These are phyloP conservation scores for Peromyscus californicus DNA, from an alignment of 2,113 vertebrate genomes.

Conservation along the genomic window DNA sequence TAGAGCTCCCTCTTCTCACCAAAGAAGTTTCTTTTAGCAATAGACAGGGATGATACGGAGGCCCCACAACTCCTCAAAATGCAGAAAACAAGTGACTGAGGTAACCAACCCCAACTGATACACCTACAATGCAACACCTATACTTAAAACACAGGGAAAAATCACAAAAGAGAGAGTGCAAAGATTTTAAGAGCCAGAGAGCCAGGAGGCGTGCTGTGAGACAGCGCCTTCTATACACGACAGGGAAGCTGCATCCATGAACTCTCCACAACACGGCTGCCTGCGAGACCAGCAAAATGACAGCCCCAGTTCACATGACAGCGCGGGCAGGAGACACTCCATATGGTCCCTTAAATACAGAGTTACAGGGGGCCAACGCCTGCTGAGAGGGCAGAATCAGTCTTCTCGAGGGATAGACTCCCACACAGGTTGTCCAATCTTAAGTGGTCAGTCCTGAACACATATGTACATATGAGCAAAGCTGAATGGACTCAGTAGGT, in stretches of 20 bases:
- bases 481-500: background rate
- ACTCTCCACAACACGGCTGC: background rate
- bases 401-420: background rate
- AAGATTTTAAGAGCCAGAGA: background rate
- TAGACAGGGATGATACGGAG: background rate
- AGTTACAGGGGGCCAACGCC: background rate
- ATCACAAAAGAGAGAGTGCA: background rate
- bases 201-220: background rate
- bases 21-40: background rate
- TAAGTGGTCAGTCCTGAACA: background rate
- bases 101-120: background rate
- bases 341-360: background rate
- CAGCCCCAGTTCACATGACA: background rate
- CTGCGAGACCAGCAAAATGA: background rate
- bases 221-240: background rate
- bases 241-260: background rate
- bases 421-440: background rate
- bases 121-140: background rate
- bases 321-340: background rate
- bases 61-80: background rate
- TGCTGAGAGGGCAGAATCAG: background rate
- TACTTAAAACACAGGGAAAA: background rate
- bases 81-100: background rate
- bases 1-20: background rate
- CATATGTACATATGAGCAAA: background rate